phyloP scores from a whole-genome alignment of 2,888 invertebrate species.

The Theodoxus fluviatilis region DNA sequence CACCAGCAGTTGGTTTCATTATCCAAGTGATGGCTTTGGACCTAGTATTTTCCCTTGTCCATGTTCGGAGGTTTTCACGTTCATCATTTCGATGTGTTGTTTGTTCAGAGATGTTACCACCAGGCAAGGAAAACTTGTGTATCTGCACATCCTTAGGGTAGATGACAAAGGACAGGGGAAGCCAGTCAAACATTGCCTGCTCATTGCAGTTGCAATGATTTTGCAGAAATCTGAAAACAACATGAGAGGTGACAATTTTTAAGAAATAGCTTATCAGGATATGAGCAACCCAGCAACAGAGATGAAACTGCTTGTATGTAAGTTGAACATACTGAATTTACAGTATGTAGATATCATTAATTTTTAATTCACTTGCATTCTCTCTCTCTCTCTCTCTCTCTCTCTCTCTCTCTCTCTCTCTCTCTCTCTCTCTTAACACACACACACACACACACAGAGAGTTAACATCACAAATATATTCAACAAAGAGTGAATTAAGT shows the following conservation, averaged over 20 bases:
- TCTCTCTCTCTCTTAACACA: too few relatives aligned
- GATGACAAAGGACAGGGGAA: conserved; percentile 44
- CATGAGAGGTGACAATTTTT: neutral
- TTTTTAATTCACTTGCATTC: neutral
- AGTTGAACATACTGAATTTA: neutral
- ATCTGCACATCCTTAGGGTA: conserved; percentile 33
- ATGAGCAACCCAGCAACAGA: too few relatives aligned
- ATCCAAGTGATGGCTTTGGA: conserved; percentile 40
- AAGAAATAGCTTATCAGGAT: neutral
- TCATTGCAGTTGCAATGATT: conserved; percentile 35
- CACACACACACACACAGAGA: too few relatives aligned
- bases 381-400: too few relatives aligned
- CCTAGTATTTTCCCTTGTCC: conserved; percentile 21
- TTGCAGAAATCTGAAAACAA: conserved; percentile 40
- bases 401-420: too few relatives aligned
- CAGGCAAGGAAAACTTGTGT: conserved; percentile 25
- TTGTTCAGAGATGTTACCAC: conserved; percentile 28
- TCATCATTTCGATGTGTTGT: conserved; percentile 36
- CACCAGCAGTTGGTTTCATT: conserved; percentile 45
- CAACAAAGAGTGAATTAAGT: too few relatives aligned
- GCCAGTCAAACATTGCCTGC: conserved; percentile 35
- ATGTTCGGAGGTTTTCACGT: conserved; percentile 37
- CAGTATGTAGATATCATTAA: neutral
- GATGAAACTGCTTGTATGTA: too few relatives aligned
- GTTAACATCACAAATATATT: too few relatives aligned